These are phyloP conservation scores for Glandiceps talaboti DNA, from an alignment of 53 echinoderm and acorn worm species.

Conservation along the genomic window DNA sequence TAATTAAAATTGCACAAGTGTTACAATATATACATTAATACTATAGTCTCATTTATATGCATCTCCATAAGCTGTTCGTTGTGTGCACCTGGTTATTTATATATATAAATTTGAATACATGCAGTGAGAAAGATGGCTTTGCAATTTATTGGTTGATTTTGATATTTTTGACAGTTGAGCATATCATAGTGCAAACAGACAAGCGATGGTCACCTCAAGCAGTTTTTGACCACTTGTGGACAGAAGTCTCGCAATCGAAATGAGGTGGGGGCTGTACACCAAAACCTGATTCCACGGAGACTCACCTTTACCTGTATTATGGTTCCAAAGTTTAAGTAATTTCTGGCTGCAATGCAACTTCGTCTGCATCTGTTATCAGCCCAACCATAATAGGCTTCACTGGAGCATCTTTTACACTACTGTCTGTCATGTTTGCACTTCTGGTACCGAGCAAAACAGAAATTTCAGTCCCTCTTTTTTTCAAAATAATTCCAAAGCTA, in stretches of 20 bases:
- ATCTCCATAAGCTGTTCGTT: no score
- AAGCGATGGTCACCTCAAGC: not conserved
- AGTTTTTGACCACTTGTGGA: not conserved
- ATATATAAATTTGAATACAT: no score
- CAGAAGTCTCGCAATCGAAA: not conserved
- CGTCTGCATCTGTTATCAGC: not conserved
- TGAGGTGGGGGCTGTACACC: not conserved
- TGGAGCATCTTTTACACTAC: slow-evolving; percentile 15
- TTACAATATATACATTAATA: no score
- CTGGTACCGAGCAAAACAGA: slow-evolving; percentile 6
- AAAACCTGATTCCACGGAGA: not conserved
- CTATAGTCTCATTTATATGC: no score
- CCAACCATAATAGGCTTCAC: slow-evolving; percentile 12
- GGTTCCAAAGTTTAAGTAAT: not conserved
- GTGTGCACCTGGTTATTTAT: no score
- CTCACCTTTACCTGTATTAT: not conserved
- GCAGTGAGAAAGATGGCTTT: no score
- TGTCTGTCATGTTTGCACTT: slow-evolving; percentile 14
- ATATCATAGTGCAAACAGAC: not conserved
- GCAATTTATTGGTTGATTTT: no score
- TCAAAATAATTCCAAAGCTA: not conserved
- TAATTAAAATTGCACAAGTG: no score
- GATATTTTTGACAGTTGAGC: no score
- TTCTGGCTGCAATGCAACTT: not conserved
- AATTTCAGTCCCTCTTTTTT: not conserved